Conservation (phyloP, 2,797 vertebrate species). For the Thamnophis elegans region DNA sequence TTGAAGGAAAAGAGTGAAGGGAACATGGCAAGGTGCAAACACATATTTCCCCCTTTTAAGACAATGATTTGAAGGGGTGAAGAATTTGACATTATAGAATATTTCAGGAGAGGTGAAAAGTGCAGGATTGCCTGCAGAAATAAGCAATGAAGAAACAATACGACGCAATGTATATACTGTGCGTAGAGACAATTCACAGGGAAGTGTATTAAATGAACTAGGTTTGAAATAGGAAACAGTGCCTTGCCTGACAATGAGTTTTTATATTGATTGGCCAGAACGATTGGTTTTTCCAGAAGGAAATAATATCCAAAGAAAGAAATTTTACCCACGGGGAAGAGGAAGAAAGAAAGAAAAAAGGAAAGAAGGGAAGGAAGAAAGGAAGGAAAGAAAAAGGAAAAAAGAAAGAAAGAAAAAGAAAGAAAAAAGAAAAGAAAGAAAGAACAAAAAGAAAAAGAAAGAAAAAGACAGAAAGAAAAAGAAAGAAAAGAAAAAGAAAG, state of each 20-base stretch:
- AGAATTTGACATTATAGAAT: rapidly evolving
- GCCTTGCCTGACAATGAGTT: not conserved
- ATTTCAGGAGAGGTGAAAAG: not conserved
- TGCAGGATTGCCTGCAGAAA: not conserved
- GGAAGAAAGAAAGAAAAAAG: not conserved
- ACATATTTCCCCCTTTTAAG: not conserved
- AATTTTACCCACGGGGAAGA: not conserved
- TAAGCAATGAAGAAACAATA: not conserved
- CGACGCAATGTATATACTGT: rapidly evolving
- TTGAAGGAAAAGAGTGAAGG: slow-evolving; percentile 12
- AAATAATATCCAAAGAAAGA: not conserved
- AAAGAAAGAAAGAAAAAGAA: not conserved
- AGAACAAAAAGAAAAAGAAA: not conserved
- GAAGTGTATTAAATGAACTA: not conserved
- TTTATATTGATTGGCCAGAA: not conserved
- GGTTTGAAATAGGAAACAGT: rapidly evolving
- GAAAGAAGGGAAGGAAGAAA: not conserved
- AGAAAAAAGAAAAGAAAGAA: too few species aligned
- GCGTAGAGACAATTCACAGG: not conserved
- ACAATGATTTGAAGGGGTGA: not conserved
- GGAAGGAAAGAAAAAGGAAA: rapidly evolving
- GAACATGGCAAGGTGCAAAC: slow-evolving; percentile 18
- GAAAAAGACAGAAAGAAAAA: too few species aligned
- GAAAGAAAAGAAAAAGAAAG: rapidly evolving
- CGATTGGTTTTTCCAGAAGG: not conserved